Conservation (phyloP, 2,797 vertebrate species). For the Gephyroberyx darwinii region DNA sequence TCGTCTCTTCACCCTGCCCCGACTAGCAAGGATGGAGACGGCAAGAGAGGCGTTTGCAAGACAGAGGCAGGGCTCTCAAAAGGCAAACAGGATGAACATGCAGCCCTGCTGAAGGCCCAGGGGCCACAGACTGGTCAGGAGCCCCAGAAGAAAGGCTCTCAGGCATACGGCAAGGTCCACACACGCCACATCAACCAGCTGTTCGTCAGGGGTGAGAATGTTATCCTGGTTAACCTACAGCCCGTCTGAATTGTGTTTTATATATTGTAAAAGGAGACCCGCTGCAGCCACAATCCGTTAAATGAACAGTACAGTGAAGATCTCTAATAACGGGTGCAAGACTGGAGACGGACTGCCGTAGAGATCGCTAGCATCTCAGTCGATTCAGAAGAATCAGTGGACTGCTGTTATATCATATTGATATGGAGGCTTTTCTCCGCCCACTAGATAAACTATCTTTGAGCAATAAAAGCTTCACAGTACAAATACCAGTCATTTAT, state of each 20-base stretch:
- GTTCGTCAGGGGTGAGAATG: conserved; percentile 95
- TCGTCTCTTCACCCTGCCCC: not conserved
- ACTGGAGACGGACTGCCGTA: not conserved
- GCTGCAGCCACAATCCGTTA: not conserved
- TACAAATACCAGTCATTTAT: conserved; percentile 11
- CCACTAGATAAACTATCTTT: conserved; percentile 22
- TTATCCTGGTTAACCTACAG: conserved; percentile 92
- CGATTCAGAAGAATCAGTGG: conserved; percentile 49
- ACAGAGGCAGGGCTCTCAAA: conserved; percentile 10
- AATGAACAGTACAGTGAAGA: not conserved
- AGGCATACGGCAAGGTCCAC: conserved; percentile 88
- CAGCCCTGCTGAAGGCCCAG: conserved; percentile 9
- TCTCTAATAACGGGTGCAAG: conserved; percentile 6
- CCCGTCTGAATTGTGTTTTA: conserved; percentile 75
- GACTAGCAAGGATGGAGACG: not conserved
- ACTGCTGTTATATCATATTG: conserved; percentile 79
- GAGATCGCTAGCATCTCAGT: conserved; percentile 4
- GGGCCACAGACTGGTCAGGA: conserved; percentile 12
- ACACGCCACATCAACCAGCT: conserved; percentile 96
- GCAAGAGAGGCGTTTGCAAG: not conserved
- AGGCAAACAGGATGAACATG: conserved; percentile 18
- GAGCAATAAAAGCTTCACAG: conserved; percentile 58
- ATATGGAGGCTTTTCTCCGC: conserved; percentile 68
- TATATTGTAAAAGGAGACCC: not conserved
- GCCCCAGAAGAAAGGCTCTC: conserved; percentile 58